Base-by-base conservation (phyloP, 2,888 invertebrate genomes). In the Thysanoteuthis rhombus region DNA sequence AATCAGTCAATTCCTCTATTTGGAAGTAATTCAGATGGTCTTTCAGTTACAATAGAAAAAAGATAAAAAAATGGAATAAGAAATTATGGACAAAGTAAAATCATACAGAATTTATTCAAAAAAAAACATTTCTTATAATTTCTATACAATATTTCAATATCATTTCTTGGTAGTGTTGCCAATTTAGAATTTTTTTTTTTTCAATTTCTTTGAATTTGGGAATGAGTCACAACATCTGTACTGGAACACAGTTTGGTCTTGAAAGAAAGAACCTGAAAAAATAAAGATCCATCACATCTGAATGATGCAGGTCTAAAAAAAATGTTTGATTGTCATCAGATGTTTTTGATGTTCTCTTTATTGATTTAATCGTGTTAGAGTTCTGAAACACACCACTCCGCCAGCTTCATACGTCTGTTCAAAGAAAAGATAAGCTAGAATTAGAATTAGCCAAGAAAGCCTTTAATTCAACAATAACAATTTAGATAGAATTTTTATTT, bases 351-450 rank as follows among this genome's bases (percentile, higher is more conserved):
- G 58, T 28, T 28, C 8, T 58, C 32, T 0, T 58, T 38, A 90
- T 36, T 36, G 36, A 19, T n/a, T 90, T 25, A 39, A 10, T 36
- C 90, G 6, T 22, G 90, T 39, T 25, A 90, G 36, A 19, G 90
- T 90, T 25, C 90, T 90, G 25, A 36, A 90, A 25, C 38, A 36
- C 90, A 90, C 90, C 2, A 90, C 90, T 22, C 39, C 90, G 36
- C 90, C 90, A 32, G 90, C 90, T 90, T 90, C 90, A 90, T 90
- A 90, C 2, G 90, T 90, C 90, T 90, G 90, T 90, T 32, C 25
- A 58, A 90, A 90, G 16, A 90, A 90, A 90, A 39, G 36, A 90
- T 36, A 39, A 0, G 36, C 6, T 90, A 36, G 89, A 89, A n/a
- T 89, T 10, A 89, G 32, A 89, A 89, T 89, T n/a, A 32, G 22